A percentile compares a stretch with the other conserved stretches of the same genome.
These are phyloP conservation scores for Harpalus rufipes DNA, from an alignment of 2,888 invertebrate species.

Conservation along the genomic window DNA sequence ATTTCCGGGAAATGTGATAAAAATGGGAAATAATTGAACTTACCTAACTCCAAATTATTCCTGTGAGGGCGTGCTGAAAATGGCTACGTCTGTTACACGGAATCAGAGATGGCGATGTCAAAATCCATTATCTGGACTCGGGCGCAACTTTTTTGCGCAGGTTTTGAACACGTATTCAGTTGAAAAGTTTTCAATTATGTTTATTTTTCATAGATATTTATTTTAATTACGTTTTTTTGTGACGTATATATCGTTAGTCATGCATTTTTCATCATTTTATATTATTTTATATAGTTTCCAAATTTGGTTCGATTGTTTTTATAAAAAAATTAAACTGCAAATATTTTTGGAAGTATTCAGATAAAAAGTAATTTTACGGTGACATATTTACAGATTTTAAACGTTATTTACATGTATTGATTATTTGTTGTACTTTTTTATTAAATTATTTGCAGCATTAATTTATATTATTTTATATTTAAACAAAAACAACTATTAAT, in stretches of 20 bases:
- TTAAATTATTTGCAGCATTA: background rate
- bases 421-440: background rate
- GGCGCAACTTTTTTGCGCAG: constrained; percentile 55
- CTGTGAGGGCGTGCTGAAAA: constrained; percentile 81
- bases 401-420: background rate
- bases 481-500: background rate
- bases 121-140: constrained; percentile 64
- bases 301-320: background rate
- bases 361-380: background rate
- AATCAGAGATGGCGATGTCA: constrained; percentile 77
- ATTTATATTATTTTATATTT: background rate
- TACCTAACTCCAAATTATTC: constrained; percentile 79
- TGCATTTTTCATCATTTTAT: background rate
- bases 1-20: background rate
- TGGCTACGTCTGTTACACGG: constrained; percentile 75
- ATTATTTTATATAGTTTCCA: background rate
- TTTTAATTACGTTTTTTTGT: background rate
- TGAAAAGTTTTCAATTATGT: background rate
- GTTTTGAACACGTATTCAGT: constrained; percentile 17
- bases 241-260: background rate
- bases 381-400: background rate
- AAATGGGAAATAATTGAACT: constrained; percentile 69
- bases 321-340: background rate
- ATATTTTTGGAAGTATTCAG: constrained; percentile 8
- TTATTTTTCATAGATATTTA: constrained; percentile 15